A percentile compares a stretch with the other conserved stretches of the same genome.
Conservation (phyloP, 2,113 vertebrate species). For the Clinocottus analis region DNA sequence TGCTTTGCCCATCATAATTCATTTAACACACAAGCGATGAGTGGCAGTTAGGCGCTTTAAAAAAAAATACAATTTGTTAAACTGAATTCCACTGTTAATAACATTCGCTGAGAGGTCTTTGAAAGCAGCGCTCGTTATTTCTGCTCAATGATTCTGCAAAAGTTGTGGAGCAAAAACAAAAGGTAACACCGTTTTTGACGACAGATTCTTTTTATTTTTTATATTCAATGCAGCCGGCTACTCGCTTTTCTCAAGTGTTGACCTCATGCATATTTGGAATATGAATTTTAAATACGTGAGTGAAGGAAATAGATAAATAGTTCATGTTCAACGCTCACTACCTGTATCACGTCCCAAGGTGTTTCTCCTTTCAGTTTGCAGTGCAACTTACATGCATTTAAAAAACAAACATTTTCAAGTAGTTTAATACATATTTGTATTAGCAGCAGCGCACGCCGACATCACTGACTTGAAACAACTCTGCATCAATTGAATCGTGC, state of each 20-base stretch:
- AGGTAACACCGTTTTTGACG: constrained; percentile 1
- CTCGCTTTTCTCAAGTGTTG: constrained; percentile 13
- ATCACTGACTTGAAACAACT: too few species aligned
- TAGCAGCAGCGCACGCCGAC: background rate
- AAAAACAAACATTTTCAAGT: too few species aligned
- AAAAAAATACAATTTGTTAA: constrained; percentile 44
- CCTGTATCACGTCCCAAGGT: constrained; percentile 13
- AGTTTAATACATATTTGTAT: background rate
- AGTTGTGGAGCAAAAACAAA: background rate
- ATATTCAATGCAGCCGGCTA: constrained; percentile 2
- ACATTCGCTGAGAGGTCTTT: constrained; percentile 35
- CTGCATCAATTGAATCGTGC: background rate
- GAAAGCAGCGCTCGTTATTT: constrained; percentile 33
- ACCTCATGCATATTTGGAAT: constrained; percentile 27
- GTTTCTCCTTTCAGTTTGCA: constrained; percentile 4
- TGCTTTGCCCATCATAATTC: constrained; percentile 63
- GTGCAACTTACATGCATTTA: background rate
- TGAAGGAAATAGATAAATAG: constrained; percentile 3
- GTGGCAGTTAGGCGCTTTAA: constrained; percentile 48
- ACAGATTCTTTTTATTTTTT: constrained; percentile 4
- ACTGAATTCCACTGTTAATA: constrained; percentile 45
- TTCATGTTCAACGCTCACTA: background rate
- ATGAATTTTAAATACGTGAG: constrained; percentile 21
- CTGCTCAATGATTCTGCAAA: constrained; percentile 25
- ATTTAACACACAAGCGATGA: constrained; percentile 39